These are phyloP conservation scores for Pluvialis apricaria DNA, from an alignment of 2,113 vertebrate genomes.

Conservation along the genomic window DNA sequence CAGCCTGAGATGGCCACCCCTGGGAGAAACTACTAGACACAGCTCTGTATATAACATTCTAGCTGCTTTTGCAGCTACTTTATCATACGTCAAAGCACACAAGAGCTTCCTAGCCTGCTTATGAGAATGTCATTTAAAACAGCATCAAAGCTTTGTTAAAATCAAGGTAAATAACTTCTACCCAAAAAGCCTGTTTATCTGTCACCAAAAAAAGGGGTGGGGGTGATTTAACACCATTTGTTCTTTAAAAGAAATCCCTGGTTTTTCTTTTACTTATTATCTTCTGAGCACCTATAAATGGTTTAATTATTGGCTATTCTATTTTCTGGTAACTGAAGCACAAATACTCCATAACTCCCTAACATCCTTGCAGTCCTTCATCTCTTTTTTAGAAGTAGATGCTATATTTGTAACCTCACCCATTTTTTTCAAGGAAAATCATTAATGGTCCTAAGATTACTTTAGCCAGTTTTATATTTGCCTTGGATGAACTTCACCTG, in stretches of 20 bases:
- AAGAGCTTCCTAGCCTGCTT: background rate
- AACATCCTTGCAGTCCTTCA: background rate
- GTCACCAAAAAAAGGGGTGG: no score
- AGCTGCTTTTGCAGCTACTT: background rate
- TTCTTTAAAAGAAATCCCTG: fast-evolving
- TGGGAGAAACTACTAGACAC: background rate
- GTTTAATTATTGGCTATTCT: background rate
- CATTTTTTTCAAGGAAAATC: background rate
- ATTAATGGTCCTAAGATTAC: background rate
- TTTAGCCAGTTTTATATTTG: background rate
- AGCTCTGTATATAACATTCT: background rate
- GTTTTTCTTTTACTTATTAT: background rate
- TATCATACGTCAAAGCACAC: background rate
- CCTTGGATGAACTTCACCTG: background rate
- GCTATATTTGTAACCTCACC: background rate
- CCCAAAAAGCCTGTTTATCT: background rate
- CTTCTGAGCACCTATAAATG: background rate
- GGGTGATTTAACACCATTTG: background rate
- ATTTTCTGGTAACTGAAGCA: background rate
- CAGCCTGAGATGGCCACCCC: fast-evolving
- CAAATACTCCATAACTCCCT: background rate
- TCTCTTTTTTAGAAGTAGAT: background rate
- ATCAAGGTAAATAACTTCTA: background rate
- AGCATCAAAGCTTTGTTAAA: background rate
- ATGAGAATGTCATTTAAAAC: background rate